Conservation (phyloP, 1,140 invertebrate species). For the Callitettix versicolor region DNA sequence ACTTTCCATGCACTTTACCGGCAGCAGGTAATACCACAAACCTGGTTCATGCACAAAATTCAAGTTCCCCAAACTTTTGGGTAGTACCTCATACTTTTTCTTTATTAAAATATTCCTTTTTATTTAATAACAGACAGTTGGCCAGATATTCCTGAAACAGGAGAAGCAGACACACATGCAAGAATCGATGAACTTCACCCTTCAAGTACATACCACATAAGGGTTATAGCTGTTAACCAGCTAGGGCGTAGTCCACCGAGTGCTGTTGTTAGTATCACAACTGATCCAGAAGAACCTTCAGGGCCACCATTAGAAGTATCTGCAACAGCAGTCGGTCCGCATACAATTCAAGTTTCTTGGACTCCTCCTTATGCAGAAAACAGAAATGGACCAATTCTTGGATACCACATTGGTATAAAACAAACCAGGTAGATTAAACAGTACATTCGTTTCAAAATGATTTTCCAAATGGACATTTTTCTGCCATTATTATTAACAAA, state of each 20-base stretch:
- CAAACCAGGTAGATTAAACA: neutral
- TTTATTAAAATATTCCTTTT: no score
- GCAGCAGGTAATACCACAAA: no score
- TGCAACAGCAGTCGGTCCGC: conserved; percentile 37
- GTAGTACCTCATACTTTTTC: no score
- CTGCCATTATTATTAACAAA: no score
- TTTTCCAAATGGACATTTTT: neutral
- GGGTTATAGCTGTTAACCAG: conserved; percentile 73
- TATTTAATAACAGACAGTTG: neutral
- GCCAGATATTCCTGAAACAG: neutral
- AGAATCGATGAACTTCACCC: conserved; percentile 50
- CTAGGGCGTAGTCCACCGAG: conserved; percentile 68
- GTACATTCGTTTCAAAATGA: no score
- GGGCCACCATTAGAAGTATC: conserved; percentile 39
- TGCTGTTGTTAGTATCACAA: conserved; percentile 63
- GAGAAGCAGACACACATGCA: conserved; percentile 28
- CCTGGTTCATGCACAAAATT: no score
- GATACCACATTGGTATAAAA: conserved; percentile 39
- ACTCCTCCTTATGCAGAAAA: conserved; percentile 35
- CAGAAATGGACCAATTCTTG: conserved; percentile 40
- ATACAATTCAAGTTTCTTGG: conserved; percentile 39
- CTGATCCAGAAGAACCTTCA: conserved; percentile 37
- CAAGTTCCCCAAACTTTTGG: no score
- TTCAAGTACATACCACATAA: conserved; percentile 65
- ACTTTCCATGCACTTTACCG: no score